Evolutionary conservation across 2,113 vertebrate species (phyloP).

Genomic region (Glareola pratincola): DNA sequence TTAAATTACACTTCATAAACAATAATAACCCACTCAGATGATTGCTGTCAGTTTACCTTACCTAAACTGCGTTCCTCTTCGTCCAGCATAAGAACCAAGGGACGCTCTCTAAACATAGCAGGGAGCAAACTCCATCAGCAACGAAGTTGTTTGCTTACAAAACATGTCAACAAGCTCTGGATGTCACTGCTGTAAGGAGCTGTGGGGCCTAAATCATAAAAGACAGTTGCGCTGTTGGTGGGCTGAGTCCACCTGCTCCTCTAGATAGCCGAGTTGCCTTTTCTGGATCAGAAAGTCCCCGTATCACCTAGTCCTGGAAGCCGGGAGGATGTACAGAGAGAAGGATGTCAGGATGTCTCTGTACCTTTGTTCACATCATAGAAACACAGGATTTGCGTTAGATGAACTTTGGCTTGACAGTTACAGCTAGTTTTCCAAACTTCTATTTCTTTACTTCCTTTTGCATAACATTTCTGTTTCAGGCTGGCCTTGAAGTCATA

Average conservation of each 20-base stretch:
- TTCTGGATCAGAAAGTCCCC: background rate
- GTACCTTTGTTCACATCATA: background rate
- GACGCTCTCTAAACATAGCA: background rate
- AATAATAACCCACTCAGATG: slow-evolving; percentile 20
- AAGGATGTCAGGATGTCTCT: background rate
- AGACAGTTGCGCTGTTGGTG: background rate
- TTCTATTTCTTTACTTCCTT: background rate
- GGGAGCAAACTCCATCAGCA: background rate
- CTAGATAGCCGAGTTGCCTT: background rate
- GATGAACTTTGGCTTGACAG: background rate
- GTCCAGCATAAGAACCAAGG: background rate
- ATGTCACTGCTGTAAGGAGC: background rate
- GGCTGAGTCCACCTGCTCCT: background rate
- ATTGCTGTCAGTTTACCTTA: slow-evolving; percentile 12
- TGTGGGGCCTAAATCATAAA: background rate
- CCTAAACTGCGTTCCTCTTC: background rate
- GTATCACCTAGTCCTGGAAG: background rate
- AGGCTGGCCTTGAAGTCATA: background rate
- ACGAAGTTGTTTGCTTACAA: background rate
- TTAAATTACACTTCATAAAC: slow-evolving; percentile 46
- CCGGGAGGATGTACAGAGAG: background rate
- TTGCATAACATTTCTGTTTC: background rate
- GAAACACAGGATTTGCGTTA: background rate
- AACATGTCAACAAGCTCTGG: background rate
- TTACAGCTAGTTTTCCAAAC: background rate